A percentile compares a stretch with the other conserved stretches of the same genome.
Evolutionary conservation across 2,797 vertebrate genomes (phyloP).

Genomic region (Crypturellus tataupa): DNA sequence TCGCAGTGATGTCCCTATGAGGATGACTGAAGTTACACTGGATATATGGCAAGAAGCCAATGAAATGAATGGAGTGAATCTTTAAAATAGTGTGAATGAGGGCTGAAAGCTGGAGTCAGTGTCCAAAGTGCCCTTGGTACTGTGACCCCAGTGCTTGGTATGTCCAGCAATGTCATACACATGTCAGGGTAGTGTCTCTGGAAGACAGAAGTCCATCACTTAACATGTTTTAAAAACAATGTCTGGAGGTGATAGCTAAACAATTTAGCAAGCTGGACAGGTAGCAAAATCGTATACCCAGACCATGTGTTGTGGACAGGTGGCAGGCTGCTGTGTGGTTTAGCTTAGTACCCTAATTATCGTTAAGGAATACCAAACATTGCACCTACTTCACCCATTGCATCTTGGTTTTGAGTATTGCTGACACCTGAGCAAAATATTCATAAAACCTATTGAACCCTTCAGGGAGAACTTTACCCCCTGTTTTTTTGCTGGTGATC

Average conservation of each 20-base stretch:
- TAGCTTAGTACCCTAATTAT: neutral
- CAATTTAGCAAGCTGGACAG: neutral
- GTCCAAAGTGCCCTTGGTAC: neutral
- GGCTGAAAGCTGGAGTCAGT: neutral
- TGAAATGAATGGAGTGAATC: neutral
- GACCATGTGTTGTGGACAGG: neutral
- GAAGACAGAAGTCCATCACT: too few species aligned
- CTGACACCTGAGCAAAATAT: neutral
- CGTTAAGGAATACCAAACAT: neutral
- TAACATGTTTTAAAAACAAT: neutral
- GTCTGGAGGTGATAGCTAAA: neutral
- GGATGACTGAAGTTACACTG: neutral
- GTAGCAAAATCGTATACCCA: neutral
- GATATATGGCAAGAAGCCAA: neutral
- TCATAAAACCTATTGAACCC: neutral
- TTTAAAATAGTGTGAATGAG: neutral
- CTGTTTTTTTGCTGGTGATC: fast-evolving
- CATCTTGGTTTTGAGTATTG: neutral
- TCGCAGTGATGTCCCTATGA: neutral
- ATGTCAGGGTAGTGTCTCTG: neutral
- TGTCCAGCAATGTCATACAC: neutral
- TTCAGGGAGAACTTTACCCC: neutral
- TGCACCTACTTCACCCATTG: neutral
- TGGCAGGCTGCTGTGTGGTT: neutral
- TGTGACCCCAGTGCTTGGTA: neutral